Evolutionary conservation across 2,113 vertebrate species (phyloP).

Genomic region (Malurus alboscapulatus): DNA sequence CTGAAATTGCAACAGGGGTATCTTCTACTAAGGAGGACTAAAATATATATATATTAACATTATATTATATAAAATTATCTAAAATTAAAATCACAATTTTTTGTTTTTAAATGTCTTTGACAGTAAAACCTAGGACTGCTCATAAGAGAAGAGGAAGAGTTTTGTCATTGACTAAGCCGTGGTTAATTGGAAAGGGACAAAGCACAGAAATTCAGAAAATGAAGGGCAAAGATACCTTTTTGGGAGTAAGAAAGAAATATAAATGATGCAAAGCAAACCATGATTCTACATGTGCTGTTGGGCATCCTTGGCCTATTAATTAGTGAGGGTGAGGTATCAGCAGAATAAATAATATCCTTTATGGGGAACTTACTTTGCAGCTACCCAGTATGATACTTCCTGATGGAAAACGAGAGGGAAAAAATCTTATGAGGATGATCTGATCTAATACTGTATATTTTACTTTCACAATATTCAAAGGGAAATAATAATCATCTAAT

Average conservation of each 20-base stretch:
- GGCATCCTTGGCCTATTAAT: not conserved
- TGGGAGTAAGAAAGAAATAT: not conserved
- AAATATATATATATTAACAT: not conserved
- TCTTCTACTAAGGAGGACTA: not conserved
- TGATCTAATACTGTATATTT: not conserved
- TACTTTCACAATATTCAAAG: slow-evolving; percentile 1
- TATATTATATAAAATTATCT: not conserved
- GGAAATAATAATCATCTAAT: slow-evolving; percentile 1
- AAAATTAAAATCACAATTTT: not conserved
- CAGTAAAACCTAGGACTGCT: not conserved
- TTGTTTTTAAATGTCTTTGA: not conserved
- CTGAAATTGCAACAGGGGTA: not conserved
- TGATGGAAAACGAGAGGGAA: not conserved
- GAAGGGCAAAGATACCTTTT: not conserved
- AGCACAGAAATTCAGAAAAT: not conserved
- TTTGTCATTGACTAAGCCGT: not conserved
- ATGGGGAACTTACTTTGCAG: not conserved
- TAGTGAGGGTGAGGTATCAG: not conserved
- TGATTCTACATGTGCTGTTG: not conserved
- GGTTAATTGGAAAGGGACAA: not conserved
- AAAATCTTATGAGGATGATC: not conserved
- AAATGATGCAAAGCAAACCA: not conserved
- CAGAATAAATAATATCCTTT: not conserved
- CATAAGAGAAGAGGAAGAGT: not conserved
- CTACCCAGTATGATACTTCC: not conserved